Evolutionary conservation across 2,113 vertebrate species (phyloP).

Genomic region (Urocolius indicus): DNA sequence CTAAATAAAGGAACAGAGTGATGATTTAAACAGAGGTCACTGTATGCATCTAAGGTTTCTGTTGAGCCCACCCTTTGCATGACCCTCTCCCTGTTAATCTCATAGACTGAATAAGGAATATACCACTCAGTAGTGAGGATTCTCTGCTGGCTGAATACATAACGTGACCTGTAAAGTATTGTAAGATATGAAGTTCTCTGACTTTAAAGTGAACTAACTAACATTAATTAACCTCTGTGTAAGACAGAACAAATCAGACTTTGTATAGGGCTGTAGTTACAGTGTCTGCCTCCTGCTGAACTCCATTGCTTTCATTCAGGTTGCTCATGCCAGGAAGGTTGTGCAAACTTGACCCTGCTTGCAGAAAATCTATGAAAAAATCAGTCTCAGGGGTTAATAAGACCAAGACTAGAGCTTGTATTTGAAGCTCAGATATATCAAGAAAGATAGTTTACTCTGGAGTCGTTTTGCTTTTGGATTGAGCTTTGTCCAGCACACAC

Average conservation of each 20-base stretch:
- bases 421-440: neutral
- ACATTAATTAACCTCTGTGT: neutral
- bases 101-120: neutral
- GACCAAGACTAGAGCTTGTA: neutral
- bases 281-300: neutral
- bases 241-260: neutral
- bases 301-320: neutral
- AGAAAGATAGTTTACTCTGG: neutral
- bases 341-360: neutral
- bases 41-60: neutral
- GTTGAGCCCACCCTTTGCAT: neutral
- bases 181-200: neutral
- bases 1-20: neutral
- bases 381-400: neutral
- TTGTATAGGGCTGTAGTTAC: neutral
- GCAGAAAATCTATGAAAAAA: conserved; percentile 2
- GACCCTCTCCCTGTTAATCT: neutral
- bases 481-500: neutral
- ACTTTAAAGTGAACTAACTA: neutral
- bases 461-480: neutral
- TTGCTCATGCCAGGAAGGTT: neutral
- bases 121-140: neutral
- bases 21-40: neutral
- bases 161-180: neutral
- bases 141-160: neutral